Percentiles rank a stretch among this genome's conserved stretches.
Conservation (phyloP, 2,888 invertebrate genomes). For the Isotomurus palustris region DNA sequence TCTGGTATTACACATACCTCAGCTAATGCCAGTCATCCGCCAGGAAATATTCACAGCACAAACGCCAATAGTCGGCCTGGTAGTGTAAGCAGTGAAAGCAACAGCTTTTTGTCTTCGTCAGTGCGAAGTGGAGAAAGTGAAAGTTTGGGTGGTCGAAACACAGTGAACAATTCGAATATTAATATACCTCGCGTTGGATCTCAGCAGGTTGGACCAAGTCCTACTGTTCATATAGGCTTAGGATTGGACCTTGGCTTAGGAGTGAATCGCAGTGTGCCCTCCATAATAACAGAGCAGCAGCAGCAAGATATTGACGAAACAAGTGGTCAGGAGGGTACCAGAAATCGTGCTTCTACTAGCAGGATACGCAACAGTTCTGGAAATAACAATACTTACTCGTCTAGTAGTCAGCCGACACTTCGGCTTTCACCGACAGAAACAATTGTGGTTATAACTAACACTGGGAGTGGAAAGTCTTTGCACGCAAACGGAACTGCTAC, state of each 20-base stretch:
- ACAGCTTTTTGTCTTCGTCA: conserved; percentile 27
- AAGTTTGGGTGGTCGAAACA: conserved; percentile 9
- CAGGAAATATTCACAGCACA: not conserved
- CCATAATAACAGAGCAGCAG: conserved; percentile 4
- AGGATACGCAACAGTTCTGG: conserved; percentile 9
- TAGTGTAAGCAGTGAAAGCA: conserved; percentile 32
- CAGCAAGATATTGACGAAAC: conserved; percentile 7
- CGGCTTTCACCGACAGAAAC: conserved; percentile 16
- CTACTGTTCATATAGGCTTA: conserved; percentile 21
- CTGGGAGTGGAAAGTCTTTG: conserved; percentile 17
- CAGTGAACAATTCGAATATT: conserved; percentile 8
- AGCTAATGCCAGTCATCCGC: conserved; percentile 4
- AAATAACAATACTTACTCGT: conserved; percentile 8
- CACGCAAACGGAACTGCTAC: conserved; percentile 19
- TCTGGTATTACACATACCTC: not conserved
- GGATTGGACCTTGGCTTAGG: conserved; percentile 26
- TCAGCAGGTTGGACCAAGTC: not conserved
- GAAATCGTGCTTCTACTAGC: conserved; percentile 7
- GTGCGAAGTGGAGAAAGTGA: conserved; percentile 19
- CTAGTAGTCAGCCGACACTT: conserved; percentile 6
- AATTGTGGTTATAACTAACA: conserved; percentile 31
- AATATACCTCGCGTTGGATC: not conserved
- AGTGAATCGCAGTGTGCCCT: conserved; percentile 12
- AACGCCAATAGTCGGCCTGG: conserved; percentile 25
- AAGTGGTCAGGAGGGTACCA: conserved; percentile 1